phyloP scores from a whole-genome alignment of 2,113 vertebrate genomes.

The Fukomys damarensis region DNA sequence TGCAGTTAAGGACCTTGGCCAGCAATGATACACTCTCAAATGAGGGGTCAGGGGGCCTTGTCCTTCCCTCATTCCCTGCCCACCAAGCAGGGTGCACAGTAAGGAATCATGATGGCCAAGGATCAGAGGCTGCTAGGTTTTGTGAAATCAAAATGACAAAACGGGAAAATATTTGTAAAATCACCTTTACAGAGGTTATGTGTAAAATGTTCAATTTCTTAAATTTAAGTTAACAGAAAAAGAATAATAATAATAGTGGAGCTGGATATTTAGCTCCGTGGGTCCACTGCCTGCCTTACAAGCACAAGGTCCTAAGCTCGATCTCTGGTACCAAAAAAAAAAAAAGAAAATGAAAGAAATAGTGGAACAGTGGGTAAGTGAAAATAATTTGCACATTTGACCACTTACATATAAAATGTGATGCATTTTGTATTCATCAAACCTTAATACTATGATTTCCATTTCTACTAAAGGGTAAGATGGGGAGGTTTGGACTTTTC shows the following conservation, averaged over 20 bases:
- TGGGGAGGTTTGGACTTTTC: neutral
- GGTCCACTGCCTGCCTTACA: too few relatives aligned
- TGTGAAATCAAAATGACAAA: neutral
- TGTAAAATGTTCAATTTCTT: neutral
- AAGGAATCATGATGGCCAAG: neutral
- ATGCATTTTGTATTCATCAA: neutral
- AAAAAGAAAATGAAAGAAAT: too few relatives aligned
- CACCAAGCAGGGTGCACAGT: too few relatives aligned
- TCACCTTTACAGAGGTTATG: neutral
- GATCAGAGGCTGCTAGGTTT: neutral
- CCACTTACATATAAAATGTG: neutral
- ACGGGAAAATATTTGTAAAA: conserved; percentile 26
- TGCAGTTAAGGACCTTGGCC: neutral
- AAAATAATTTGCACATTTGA: neutral
- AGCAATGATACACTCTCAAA: neutral
- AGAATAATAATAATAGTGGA: too few relatives aligned
- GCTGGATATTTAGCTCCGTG: too few relatives aligned
- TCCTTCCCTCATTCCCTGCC: too few relatives aligned
- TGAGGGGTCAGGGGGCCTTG: accelerated
- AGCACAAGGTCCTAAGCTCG: too few relatives aligned
- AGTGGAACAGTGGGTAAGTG: neutral
- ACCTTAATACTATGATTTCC: neutral
- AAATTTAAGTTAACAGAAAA: neutral
- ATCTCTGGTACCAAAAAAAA: too few relatives aligned
- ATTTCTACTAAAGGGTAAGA: neutral